phyloP scores from a whole-genome alignment of 2,888 invertebrate genomes.

The Oxycera nigricornis region DNA sequence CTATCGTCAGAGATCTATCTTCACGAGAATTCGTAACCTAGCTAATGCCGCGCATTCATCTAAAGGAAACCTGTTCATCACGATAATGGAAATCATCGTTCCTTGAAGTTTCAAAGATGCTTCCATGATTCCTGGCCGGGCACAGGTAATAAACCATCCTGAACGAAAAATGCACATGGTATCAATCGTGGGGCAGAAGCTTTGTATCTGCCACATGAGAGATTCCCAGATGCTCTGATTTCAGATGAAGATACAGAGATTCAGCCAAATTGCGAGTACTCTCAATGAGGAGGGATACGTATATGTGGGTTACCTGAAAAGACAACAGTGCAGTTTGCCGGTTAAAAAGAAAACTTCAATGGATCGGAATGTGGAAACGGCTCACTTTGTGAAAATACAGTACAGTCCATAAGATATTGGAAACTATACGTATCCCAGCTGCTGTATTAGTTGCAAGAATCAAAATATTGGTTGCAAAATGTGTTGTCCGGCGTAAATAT shows the following conservation, averaged over 20 bases:
- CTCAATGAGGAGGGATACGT: neutral
- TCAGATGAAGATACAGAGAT: neutral
- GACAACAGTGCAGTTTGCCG: slow-evolving; percentile 3
- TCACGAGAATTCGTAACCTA: neutral
- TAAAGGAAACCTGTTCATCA: slow-evolving; percentile 6
- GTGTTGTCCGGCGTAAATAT: no score
- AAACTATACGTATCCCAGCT: no score
- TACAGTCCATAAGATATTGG: no score
- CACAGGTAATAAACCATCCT: neutral
- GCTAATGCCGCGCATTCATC: neutral
- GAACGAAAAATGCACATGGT: neutral
- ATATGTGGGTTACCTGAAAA: neutral
- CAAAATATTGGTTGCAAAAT: no score
- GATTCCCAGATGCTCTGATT: neutral
- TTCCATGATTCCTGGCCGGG: neutral
- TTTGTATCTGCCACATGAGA: neutral
- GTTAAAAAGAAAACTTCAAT: slow-evolving; percentile 22
- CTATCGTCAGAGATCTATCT: no score
- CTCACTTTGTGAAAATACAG: no score
- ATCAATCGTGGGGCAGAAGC: neutral
- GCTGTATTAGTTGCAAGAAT: no score
- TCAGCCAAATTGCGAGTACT: no score
- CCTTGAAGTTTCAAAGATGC: no score
- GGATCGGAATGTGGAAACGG: slow-evolving; percentile 7
- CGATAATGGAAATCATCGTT: no score